Evolutionary conservation across 2,113 vertebrate species (phyloP).

Genomic region (Apodemus sylvaticus): DNA sequence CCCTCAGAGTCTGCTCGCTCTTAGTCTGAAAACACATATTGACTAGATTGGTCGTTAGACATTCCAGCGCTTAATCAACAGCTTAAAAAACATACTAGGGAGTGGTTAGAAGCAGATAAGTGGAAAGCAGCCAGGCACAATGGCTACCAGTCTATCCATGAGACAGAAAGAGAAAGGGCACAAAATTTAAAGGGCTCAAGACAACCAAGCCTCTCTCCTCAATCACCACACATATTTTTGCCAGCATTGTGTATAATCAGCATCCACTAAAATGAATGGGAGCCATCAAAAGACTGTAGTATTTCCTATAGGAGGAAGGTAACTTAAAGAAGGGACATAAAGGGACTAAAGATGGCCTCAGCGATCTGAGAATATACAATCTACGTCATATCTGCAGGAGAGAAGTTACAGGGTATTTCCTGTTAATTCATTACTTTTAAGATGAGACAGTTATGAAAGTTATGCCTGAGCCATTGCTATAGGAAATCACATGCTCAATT

Average conservation of each 20-base stretch:
- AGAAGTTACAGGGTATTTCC: neutral
- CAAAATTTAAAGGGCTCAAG: neutral
- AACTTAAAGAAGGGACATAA: neutral
- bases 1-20: neutral
- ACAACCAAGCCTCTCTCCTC: neutral
- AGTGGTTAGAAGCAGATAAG: constrained; percentile 5
- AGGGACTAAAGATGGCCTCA: neutral
- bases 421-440: constrained; percentile 7
- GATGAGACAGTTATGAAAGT: constrained; percentile 9
- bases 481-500: neutral
- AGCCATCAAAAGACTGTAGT: neutral
- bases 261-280: accelerated
- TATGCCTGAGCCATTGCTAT: neutral
- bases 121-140: constrained; percentile 12
- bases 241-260: neutral
- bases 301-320: accelerated
- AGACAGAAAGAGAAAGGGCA: constrained; percentile 6
- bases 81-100: neutral
- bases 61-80: neutral
- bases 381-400: neutral
- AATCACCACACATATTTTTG: accelerated
- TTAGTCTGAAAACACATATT: neutral
- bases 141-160: neutral
- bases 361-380: neutral
- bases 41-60: constrained; percentile 11